Evolutionary conservation across 2,113 vertebrate species (phyloP).

Genomic region (Mormyrus lacerda): DNA sequence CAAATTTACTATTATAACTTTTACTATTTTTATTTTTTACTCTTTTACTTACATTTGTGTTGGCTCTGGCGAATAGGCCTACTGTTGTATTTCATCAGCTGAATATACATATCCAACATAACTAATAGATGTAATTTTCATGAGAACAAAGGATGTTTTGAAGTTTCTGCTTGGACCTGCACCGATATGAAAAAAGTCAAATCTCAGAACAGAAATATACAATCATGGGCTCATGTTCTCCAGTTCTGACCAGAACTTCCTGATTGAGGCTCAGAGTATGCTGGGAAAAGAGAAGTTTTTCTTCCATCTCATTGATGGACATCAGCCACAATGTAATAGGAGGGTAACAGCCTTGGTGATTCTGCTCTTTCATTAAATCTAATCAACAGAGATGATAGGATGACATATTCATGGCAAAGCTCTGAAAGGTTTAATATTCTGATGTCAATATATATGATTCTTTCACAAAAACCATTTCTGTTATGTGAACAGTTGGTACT

Average conservation of each 20-base stretch:
- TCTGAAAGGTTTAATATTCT: not conserved
- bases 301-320: not conserved
- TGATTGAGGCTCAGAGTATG: not conserved
- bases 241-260: not conserved
- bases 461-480: not conserved
- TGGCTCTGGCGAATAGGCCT: not conserved
- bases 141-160: not conserved
- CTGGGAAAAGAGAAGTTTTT: not conserved
- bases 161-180: not conserved
- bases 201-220: not conserved
- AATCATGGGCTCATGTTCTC: not conserved
- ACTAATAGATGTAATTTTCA: not conserved
- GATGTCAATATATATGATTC: not conserved
- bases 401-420: slow-evolving; percentile 26
- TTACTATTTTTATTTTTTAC: too few species aligned
- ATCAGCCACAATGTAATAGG: slow-evolving; percentile 25
- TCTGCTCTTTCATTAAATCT: slow-evolving; percentile 35
- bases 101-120: not conserved
- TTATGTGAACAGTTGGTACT: not conserved
- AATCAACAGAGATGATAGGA: slow-evolving; percentile 25
- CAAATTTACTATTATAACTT: not conserved
- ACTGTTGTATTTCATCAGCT: not conserved
- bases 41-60: not conserved
- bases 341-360: slow-evolving; percentile 43
- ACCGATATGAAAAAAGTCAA: not conserved